A percentile compares a stretch with the other conserved stretches of the same genome.
Conservation (phyloP, 1,140 invertebrate genomes). For the Lordiphosa mommai region DNA sequence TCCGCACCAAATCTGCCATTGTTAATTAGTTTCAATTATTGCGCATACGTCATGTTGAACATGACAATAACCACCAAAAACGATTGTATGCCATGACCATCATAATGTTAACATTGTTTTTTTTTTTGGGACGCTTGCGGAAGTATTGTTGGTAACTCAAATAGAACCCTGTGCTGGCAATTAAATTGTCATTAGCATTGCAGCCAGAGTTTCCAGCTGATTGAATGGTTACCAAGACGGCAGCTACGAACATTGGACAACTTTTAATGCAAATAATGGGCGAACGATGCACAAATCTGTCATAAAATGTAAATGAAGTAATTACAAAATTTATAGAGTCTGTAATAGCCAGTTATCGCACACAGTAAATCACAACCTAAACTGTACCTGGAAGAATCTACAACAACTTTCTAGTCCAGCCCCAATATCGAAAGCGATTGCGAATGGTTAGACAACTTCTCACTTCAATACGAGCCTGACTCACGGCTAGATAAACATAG, state of each 20-base stretch:
- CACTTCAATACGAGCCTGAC: not conserved
- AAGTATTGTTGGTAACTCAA: slow-evolving; percentile 37
- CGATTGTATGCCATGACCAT: slow-evolving; percentile 16
- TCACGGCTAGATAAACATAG: slow-evolving; percentile 1
- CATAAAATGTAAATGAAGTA: slow-evolving; percentile 50
- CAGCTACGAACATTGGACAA: slow-evolving; percentile 7
- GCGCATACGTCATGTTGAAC: slow-evolving; percentile 52
- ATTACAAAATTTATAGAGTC: slow-evolving; percentile 22
- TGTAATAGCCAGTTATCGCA: slow-evolving; percentile 1
- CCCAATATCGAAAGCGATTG: not conserved
- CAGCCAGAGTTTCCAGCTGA: slow-evolving; percentile 7
- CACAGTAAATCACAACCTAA: slow-evolving; percentile 13
- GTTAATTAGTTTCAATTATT: slow-evolving; percentile 49
- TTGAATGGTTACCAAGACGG: not conserved
- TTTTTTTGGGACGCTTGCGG: slow-evolving; percentile 24
- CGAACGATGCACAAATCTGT: slow-evolving; percentile 44
- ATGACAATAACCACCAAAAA: slow-evolving; percentile 48
- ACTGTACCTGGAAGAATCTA: slow-evolving; percentile 2
- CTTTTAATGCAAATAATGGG: slow-evolving; percentile 10
- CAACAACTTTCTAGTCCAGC: not conserved
- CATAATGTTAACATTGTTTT: not conserved
- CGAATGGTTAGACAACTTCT: not conserved
- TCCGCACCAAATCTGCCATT: slow-evolving; percentile 26
- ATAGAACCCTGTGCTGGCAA: slow-evolving; percentile 32
- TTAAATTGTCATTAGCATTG: slow-evolving; percentile 50